A percentile compares a stretch with the other conserved stretches of the same genome.
phyloP scores from a whole-genome alignment of 2,113 vertebrate species.

The Hyla sarda region DNA sequence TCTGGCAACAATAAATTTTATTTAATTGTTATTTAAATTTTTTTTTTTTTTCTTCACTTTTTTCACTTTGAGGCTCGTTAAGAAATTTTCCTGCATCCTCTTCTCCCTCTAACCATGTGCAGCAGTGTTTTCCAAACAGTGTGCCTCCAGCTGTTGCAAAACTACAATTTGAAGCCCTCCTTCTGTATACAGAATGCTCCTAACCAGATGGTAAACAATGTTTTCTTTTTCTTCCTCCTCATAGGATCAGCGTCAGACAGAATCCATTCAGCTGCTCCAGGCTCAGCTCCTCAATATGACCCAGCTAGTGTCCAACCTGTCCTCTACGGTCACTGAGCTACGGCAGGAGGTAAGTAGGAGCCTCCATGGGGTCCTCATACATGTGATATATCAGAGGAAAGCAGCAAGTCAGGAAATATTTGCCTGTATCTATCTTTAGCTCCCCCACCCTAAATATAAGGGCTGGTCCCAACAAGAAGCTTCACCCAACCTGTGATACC shows the following conservation, averaged over 20 bases:
- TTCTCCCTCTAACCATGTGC: no score
- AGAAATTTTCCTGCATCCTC: no score
- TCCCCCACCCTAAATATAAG: not conserved
- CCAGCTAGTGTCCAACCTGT: constrained; percentile 89
- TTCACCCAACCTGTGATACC: not conserved
- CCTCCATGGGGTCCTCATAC: not conserved
- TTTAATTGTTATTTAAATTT: no score
- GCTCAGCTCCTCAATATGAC: constrained; percentile 91
- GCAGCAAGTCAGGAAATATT: not conserved
- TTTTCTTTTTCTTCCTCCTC: constrained; percentile 54
- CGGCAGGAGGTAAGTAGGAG: constrained; percentile 83
- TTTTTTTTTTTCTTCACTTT: no score
- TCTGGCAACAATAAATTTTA: no score
- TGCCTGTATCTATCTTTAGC: not conserved
- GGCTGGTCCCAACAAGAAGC: not conserved
- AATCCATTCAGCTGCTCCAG: constrained; percentile 93
- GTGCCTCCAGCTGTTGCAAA: no score
- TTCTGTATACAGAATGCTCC: not conserved
- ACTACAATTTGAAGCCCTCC: no score
- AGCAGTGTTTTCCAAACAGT: no score
- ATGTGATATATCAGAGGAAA: not conserved
- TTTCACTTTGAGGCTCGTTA: no score
- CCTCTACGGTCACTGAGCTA: constrained; percentile 80
- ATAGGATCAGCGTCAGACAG: constrained; percentile 94
- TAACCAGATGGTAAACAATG: not conserved